Percentiles rank a stretch among this genome's conserved stretches.
These are phyloP conservation scores for Synodontis membranacea DNA, from an alignment of 2,113 vertebrate genomes.

Conservation along the genomic window DNA sequence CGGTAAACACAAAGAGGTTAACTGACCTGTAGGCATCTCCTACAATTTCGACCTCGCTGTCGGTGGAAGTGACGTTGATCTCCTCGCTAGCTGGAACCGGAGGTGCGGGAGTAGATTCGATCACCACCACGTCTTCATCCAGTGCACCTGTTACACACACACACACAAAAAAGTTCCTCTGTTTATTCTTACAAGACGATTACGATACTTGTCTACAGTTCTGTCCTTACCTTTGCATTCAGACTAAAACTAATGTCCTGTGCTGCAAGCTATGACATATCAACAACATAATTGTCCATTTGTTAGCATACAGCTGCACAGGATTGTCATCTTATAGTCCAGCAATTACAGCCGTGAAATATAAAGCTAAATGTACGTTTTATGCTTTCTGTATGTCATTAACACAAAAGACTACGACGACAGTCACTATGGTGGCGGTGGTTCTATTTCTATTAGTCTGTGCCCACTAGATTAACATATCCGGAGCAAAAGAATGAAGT, in stretches of 20 bases:
- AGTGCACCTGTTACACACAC: constrained; percentile 80
- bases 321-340: too few relatives aligned
- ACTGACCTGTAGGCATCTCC: constrained; percentile 92
- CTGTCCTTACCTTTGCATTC: neutral
- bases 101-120: constrained; percentile 92
- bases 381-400: neutral
- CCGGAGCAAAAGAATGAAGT: neutral
- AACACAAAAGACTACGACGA: too few relatives aligned
- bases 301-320: too few relatives aligned
- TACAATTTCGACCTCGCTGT: constrained; percentile 98
- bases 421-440: neutral
- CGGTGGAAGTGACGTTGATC: constrained; percentile 99
- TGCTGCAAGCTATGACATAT: neutral
- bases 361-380: neutral
- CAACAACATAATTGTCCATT: neutral
- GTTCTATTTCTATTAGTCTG: neutral
- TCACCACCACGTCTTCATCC: constrained; percentile 98
- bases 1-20: neutral
- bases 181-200: neutral
- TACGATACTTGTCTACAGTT: neutral
- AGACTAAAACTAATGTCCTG: neutral
- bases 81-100: constrained; percentile 94
- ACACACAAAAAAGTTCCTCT: neutral
- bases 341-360: neutral
- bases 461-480: neutral